phyloP scores from a whole-genome alignment of 2,888 invertebrate species.

The Pachydiplax longipennis region DNA sequence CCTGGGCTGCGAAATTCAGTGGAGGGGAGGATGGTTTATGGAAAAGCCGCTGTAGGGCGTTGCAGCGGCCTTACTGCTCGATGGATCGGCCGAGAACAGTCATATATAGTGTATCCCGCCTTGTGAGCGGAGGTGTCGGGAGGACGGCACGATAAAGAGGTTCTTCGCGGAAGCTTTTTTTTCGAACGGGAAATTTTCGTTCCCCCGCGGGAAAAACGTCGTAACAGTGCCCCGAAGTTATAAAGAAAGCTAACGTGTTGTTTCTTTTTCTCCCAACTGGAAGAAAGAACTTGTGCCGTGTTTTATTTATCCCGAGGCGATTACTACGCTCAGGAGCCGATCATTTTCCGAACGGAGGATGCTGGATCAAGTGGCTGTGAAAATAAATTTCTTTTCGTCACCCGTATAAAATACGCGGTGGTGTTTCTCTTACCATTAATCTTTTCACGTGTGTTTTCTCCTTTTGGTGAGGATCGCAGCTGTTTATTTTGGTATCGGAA shows the following conservation, averaged over 20 bases:
- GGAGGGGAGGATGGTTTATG: constrained; percentile 28
- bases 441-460: neutral
- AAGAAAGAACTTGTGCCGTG: neutral
- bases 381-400: neutral
- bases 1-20: neutral
- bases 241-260: neutral
- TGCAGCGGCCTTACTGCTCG: neutral
- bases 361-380: neutral
- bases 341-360: neutral
- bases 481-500: neutral
- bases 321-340: neutral
- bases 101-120: neutral
- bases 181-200: neutral
- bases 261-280: neutral
- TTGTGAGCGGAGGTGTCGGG: neutral
- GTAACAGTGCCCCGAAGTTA: neutral
- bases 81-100: neutral
- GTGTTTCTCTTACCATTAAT: neutral
- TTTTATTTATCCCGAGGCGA: neutral
- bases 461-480: neutral
- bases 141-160: neutral
- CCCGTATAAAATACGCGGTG: neutral
- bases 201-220: neutral
- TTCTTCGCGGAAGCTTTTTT: neutral
- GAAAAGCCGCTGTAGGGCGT: constrained; percentile 18